These are phyloP conservation scores for Perognathus longimembris DNA, from an alignment of 2,113 vertebrate genomes.

Conservation along the genomic window DNA sequence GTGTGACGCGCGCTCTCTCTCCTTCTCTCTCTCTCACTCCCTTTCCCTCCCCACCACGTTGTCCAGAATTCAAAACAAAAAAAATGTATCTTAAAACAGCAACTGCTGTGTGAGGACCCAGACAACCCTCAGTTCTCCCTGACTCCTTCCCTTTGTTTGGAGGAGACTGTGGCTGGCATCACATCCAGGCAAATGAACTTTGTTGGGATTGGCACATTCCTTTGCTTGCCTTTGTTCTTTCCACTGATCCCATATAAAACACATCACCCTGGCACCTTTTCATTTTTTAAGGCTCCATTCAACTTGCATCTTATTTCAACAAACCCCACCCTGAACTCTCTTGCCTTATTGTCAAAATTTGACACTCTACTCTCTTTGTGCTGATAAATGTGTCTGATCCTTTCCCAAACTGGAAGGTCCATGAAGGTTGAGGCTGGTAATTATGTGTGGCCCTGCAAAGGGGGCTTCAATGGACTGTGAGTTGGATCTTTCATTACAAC, in stretches of 20 bases:
- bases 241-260: neutral
- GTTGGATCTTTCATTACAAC: neutral
- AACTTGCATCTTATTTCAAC: neutral
- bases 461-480: neutral
- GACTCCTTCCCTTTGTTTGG: neutral
- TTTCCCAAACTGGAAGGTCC: neutral
- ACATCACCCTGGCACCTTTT: neutral
- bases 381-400: neutral
- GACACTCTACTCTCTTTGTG: neutral
- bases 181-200: too few relatives aligned
- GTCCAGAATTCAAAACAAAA: neutral
- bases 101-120: neutral
- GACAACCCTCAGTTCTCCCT: accelerated
- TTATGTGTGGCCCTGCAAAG: neutral
- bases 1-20: neutral
- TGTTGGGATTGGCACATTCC: neutral
- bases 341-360: neutral
- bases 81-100: neutral
- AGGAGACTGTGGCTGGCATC: accelerated
- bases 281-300: neutral
- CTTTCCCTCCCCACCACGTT: neutral
- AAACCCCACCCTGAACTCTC: neutral
- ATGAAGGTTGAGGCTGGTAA: neutral
- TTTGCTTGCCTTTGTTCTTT: neutral
- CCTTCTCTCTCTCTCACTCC: neutral